A percentile compares a stretch with the other conserved stretches of the same genome.
phyloP scores from a whole-genome alignment of 1,140 invertebrate genomes.

The Tetranychus urticae region DNA sequence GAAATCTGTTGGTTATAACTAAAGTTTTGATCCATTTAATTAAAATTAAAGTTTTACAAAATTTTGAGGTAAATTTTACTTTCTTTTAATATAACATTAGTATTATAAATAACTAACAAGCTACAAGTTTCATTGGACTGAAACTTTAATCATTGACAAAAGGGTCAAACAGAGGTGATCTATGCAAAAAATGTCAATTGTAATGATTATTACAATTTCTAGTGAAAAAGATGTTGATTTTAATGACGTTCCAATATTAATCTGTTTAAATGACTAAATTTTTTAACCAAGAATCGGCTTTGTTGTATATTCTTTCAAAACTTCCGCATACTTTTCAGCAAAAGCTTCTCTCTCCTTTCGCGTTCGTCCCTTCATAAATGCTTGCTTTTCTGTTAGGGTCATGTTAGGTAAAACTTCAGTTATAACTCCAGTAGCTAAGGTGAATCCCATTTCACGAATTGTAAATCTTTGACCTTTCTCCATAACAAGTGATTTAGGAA shows the following conservation, averaged over 20 bases:
- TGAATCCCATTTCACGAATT: conserved; percentile 50
- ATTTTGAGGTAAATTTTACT: no score
- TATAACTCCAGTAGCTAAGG: conserved; percentile 72
- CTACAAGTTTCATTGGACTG: neutral
- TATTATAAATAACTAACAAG: no score
- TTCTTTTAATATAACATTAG: no score
- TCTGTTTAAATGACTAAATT: neutral
- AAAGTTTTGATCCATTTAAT: no score
- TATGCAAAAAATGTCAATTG: neutral
- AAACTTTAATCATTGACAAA: neutral
- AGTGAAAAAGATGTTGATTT: no score
- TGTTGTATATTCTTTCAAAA: neutral
- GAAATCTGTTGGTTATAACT: no score
- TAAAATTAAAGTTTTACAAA: no score
- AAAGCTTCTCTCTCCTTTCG: conserved; percentile 12
- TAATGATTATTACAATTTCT: no score
- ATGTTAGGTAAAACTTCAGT: conserved; percentile 38
- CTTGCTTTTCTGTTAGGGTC: conserved; percentile 33
- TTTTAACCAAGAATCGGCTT: no score
- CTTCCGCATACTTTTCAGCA: conserved; percentile 2
- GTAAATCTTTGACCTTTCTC: conserved; percentile 77
- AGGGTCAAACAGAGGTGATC: neutral
- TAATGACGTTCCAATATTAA: neutral
- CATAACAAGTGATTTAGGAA: conserved; percentile 43
- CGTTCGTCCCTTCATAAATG: conserved; percentile 34